Conservation (phyloP, 2,797 vertebrate species). For the Eleutherodactylus coqui region DNA sequence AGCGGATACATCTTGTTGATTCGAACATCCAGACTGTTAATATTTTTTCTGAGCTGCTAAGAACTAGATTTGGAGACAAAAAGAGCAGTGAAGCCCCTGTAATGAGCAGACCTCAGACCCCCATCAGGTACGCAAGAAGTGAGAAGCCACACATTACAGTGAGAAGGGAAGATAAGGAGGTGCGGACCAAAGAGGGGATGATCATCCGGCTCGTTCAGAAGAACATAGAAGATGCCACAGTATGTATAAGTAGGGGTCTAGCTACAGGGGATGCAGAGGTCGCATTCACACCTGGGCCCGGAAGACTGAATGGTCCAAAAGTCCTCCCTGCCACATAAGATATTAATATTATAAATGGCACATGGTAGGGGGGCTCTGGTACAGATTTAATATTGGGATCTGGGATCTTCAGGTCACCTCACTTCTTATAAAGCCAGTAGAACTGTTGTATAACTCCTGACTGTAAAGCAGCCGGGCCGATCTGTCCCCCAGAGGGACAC, state of each 20-base stretch:
- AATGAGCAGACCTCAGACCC: background rate
- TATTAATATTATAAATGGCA: too few species aligned
- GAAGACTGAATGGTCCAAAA: too few species aligned
- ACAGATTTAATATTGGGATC: too few species aligned
- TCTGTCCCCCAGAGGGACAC: too few species aligned
- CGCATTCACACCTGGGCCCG: background rate
- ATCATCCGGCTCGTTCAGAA: conserved; percentile 73
- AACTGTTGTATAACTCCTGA: too few species aligned
- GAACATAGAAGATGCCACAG: conserved; percentile 77
- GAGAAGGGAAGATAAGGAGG: background rate
- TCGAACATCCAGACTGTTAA: conserved; percentile 67
- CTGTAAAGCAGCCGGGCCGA: too few species aligned
- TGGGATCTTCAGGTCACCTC: too few species aligned
- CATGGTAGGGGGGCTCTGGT: too few species aligned
- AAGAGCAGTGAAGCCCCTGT: background rate
- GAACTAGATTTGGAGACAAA: conserved; percentile 66
- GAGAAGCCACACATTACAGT: background rate
- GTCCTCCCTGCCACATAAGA: too few species aligned
- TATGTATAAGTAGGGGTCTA: conserved; percentile 63
- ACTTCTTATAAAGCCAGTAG: too few species aligned
- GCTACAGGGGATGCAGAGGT: background rate
- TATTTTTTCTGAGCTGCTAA: conserved; percentile 70
- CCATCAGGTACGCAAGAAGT: background rate
- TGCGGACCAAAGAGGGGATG: conserved; percentile 75
- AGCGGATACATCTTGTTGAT: conserved; percentile 75